A percentile compares a stretch with the other conserved stretches of the same genome.
phyloP scores from a whole-genome alignment of 2,888 invertebrate species.

The Clivina fossor region DNA sequence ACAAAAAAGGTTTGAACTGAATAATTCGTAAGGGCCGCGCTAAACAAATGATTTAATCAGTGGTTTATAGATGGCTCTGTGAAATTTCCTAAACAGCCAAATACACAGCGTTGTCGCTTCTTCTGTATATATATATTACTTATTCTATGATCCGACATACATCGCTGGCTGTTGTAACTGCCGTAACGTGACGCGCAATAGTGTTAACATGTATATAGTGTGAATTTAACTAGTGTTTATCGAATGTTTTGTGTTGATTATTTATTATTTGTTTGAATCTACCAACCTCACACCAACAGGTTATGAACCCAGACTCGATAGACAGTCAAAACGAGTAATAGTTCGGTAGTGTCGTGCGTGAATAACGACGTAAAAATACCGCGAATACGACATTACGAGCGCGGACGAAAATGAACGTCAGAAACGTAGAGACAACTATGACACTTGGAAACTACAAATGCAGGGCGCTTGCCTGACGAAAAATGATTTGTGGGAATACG shows the following conservation, averaged over 20 bases:
- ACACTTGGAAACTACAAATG: slow-evolving; percentile 22
- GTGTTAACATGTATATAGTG: too few relatives aligned
- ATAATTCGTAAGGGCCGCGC: too few relatives aligned
- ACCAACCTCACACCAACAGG: background rate
- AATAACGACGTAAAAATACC: background rate
- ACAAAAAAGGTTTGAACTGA: too few relatives aligned
- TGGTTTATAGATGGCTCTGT: too few relatives aligned
- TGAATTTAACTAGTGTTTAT: slow-evolving; percentile 6
- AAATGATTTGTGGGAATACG: slow-evolving; percentile 22
- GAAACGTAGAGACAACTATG: slow-evolving; percentile 11
- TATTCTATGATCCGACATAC: too few relatives aligned
- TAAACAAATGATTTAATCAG: too few relatives aligned
- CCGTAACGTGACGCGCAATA: too few relatives aligned
- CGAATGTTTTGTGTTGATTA: background rate
- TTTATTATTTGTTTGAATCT: background rate
- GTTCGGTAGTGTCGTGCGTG: background rate
- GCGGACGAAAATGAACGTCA: background rate
- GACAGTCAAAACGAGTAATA: background rate
- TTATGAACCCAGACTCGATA: slow-evolving; percentile 11
- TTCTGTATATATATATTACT: too few relatives aligned
- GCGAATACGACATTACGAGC: background rate
- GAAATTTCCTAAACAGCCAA: too few relatives aligned
- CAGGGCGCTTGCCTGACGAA: slow-evolving; percentile 13
- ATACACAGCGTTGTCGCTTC: too few relatives aligned
- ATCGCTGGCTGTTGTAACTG: too few relatives aligned